Percentiles rank a stretch among this genome's conserved stretches.
Evolutionary conservation across 2,888 invertebrate genomes (phyloP).

Genomic region (Timandra comae): DNA sequence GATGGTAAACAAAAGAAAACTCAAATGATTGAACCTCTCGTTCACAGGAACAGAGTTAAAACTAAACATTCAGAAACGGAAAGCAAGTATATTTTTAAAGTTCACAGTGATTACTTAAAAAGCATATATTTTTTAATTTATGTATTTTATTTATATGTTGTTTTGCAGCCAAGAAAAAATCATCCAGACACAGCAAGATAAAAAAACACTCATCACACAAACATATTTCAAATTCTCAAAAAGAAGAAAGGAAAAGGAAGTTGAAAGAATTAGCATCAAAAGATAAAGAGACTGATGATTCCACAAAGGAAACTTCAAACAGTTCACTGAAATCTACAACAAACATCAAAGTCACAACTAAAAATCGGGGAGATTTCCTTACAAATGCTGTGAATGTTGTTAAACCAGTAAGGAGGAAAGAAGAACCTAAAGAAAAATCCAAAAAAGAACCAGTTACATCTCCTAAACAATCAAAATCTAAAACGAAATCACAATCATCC

Average conservation of each 20-base stretch:
- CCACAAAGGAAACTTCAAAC: slow-evolving; percentile 22
- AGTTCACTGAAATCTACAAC: slow-evolving; percentile 32
- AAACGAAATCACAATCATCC: too few species aligned
- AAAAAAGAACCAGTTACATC: too few species aligned
- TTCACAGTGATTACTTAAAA: too few species aligned
- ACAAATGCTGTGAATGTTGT: slow-evolving; percentile 40
- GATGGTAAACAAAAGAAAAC: slow-evolving; percentile 31
- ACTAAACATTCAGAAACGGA: slow-evolving; percentile 20
- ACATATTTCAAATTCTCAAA: slow-evolving; percentile 42
- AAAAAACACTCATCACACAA: slow-evolving; percentile 35
- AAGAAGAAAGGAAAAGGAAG: slow-evolving; percentile 67
- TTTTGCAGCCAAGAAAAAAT: slow-evolving; percentile 40
- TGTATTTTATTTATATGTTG: background rate
- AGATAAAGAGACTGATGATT: slow-evolving; percentile 31
- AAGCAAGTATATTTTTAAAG: slow-evolving; percentile 33
- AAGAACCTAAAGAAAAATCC: slow-evolving; percentile 22
- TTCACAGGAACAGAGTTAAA: slow-evolving; percentile 30
- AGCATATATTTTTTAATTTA: background rate
- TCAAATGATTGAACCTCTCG: slow-evolving; percentile 46
- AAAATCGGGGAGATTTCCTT: slow-evolving; percentile 76
- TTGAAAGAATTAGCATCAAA: slow-evolving; percentile 69
- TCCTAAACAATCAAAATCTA: slow-evolving; percentile 8
- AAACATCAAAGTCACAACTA: slow-evolving; percentile 66
- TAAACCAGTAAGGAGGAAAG: slow-evolving; percentile 40
- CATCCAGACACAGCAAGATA: slow-evolving; percentile 30